A percentile compares a stretch with the other conserved stretches of the same genome.
These are phyloP conservation scores for Araneus ventricosus DNA, from an alignment of 1,140 invertebrate species.

Conservation along the genomic window DNA sequence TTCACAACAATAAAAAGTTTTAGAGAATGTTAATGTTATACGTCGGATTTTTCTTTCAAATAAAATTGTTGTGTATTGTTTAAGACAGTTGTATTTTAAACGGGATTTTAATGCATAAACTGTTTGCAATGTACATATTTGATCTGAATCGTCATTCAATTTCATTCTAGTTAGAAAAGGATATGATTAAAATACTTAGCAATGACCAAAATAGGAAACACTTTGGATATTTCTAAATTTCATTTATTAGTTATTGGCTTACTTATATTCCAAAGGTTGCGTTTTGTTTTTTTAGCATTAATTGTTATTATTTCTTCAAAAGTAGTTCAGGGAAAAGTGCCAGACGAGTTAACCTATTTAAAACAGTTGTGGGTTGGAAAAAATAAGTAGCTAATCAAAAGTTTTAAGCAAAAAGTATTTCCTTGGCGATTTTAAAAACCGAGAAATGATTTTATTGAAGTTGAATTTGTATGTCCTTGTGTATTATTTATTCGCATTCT, in stretches of 20 bases:
- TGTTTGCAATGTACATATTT: not conserved
- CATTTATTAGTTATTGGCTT: not conserved
- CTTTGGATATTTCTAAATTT: not conserved
- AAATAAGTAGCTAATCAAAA: not conserved
- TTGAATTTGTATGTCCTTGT: too few relatives aligned
- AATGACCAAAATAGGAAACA: too few relatives aligned
- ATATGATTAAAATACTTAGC: too few relatives aligned
- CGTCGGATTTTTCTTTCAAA: too few relatives aligned
- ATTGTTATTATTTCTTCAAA: not conserved
- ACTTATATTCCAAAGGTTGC: not conserved
- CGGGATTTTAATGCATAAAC: not conserved
- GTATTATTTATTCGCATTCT: too few relatives aligned
- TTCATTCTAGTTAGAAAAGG: too few relatives aligned
- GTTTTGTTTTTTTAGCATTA: not conserved
- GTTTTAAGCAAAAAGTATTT: not conserved
- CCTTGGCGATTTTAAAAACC: not conserved
- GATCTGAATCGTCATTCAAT: too few relatives aligned
- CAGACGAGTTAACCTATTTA: conserved; percentile 8
- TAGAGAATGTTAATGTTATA: too few relatives aligned
- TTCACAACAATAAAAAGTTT: too few relatives aligned
- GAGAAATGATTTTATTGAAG: too few relatives aligned
- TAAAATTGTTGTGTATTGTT: too few relatives aligned
- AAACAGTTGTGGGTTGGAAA: not conserved
- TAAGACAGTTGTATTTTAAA: too few relatives aligned
- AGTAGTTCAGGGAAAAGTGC: conserved; percentile 13